Conservation (phyloP, 2,113 vertebrate genomes). For the Lagenorhynchus albirostris region DNA sequence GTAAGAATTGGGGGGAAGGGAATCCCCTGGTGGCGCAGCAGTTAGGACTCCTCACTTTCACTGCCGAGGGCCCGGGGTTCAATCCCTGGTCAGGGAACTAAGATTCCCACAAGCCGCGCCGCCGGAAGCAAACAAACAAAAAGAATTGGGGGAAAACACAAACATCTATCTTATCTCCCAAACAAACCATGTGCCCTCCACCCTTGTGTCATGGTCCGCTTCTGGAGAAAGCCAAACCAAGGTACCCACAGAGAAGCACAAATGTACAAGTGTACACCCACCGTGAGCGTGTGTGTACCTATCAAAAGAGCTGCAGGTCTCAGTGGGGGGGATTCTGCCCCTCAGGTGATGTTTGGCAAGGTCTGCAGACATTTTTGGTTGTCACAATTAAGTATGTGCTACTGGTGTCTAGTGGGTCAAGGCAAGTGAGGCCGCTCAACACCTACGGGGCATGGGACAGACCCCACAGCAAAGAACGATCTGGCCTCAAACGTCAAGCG, state of each 20-base stretch:
- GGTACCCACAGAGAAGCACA: not conserved
- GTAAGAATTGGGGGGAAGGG: too few species aligned
- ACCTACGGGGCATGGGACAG: not conserved
- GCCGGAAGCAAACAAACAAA: too few species aligned
- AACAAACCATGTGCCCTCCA: not conserved
- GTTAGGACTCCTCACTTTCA: too few species aligned
- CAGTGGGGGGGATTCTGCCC: fast-evolving
- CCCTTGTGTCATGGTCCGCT: not conserved
- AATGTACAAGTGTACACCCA: not conserved
- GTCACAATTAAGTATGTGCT: not conserved
- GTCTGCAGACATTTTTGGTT: not conserved
- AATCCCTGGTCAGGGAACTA: too few species aligned
- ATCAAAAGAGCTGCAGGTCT: not conserved
- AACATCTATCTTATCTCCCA: not conserved
- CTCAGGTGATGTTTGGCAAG: not conserved
- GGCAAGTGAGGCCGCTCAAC: not conserved
- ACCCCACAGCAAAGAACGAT: not conserved
- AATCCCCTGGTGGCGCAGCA: too few species aligned
- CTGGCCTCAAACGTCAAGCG: not conserved
- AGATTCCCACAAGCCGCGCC: too few species aligned
- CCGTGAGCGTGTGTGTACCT: fast-evolving
- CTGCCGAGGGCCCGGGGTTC: too few species aligned
- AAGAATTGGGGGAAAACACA: not conserved
- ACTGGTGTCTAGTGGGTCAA: not conserved
- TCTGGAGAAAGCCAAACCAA: not conserved